A percentile compares a stretch with the other conserved stretches of the same genome.
Evolutionary conservation across 2,797 vertebrate species (phyloP).

Genomic region (Melanotaenia pygmaea): DNA sequence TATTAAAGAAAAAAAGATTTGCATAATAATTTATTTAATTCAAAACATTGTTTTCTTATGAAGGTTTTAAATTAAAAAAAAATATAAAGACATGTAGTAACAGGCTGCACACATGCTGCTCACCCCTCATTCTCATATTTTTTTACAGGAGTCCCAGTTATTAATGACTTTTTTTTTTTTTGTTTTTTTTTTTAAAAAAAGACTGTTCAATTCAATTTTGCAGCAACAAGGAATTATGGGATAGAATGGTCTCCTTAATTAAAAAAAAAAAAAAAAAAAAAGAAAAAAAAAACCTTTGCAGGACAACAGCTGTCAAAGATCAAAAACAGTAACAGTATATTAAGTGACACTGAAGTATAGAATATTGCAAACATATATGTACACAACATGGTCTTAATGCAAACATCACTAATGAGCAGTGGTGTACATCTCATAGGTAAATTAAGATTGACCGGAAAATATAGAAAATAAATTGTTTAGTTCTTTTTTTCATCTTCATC

Average conservation of each 20-base stretch:
- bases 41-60: not conserved
- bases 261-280: no score
- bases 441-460: slow-evolving; percentile 23
- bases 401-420: slow-evolving; percentile 21
- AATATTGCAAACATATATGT: slow-evolving; percentile 23
- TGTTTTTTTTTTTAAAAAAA: not conserved
- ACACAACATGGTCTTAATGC: not conserved
- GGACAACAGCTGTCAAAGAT: no score
- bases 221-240: not conserved
- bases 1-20: no score
- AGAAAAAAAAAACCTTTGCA: no score
- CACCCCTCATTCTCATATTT: not conserved
- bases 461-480: slow-evolving; percentile 51
- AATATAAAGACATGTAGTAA: not conserved
- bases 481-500: slow-evolving; percentile 13
- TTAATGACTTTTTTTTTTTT: not conserved
- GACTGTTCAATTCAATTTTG: not conserved
- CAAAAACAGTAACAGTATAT: not conserved
- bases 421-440: not conserved
- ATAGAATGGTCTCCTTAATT: not conserved
- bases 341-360: slow-evolving; percentile 35
- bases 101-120: not conserved
- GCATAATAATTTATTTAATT: no score
- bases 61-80: not conserved
- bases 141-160: not conserved